phyloP scores from a whole-genome alignment of 2,888 invertebrate species.

The Amphipyra berbera region DNA sequence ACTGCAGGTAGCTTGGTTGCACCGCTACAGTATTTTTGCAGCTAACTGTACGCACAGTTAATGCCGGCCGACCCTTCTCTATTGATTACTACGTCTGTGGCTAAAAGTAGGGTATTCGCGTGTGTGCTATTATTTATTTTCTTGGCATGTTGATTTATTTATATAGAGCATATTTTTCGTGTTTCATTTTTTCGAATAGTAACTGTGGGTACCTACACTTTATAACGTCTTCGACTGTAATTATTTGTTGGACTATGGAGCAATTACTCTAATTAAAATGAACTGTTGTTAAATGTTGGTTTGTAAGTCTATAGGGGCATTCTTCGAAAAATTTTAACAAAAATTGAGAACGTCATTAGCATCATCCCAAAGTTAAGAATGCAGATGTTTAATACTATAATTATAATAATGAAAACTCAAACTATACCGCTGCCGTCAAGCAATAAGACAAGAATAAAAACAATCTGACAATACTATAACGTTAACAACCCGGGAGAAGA shows the following conservation, averaged over 20 bases:
- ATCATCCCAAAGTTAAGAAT: too few species aligned
- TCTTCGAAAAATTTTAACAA: too few species aligned
- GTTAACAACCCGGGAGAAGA: too few species aligned
- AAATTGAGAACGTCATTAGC: too few species aligned
- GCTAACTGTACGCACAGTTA: constrained; percentile 47
- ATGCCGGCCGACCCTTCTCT: constrained; percentile 41
- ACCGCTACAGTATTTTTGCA: constrained; percentile 36
- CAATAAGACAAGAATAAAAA: too few species aligned
- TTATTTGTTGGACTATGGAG: constrained; percentile 7
- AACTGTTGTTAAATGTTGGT: constrained; percentile 16
- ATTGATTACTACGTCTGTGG: constrained; percentile 52
- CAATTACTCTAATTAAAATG: constrained; percentile 23
- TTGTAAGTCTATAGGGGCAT: neutral
- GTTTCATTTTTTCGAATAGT: constrained; percentile 30
- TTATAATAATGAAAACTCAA: too few species aligned
- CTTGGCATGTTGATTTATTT: constrained; percentile 55
- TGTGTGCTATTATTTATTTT: constrained; percentile 57
- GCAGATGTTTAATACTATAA: too few species aligned
- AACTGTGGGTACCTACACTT: constrained; percentile 25
- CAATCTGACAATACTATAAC: too few species aligned
- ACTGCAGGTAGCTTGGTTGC: constrained; percentile 39
- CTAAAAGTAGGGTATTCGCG: constrained; percentile 45
- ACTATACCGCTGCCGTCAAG: too few species aligned
- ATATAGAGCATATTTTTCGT: constrained; percentile 46
- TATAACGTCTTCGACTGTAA: constrained; percentile 37